Conservation (phyloP, 2,113 vertebrate genomes). For the Diphyllodes magnificus region DNA sequence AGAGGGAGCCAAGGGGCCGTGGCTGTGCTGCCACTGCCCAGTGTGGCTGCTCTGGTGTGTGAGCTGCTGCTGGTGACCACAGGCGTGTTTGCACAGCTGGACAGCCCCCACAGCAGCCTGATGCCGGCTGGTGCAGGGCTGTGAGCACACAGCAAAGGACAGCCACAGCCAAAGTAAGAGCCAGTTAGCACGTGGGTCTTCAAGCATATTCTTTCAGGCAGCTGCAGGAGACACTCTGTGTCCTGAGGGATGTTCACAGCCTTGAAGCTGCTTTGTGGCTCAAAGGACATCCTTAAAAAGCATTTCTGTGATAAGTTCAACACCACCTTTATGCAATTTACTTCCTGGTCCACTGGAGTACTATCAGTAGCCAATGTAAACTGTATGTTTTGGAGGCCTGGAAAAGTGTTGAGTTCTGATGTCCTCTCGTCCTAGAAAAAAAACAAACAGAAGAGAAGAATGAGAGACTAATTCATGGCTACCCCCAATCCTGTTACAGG, state of each 20-base stretch:
- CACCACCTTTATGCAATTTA: neutral
- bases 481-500: neutral
- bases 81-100: neutral
- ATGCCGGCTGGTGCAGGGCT: neutral
- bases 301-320: neutral
- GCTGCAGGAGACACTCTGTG: neutral
- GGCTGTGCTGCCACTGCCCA: neutral
- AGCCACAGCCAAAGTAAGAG: neutral
- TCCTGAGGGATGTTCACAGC: fast-evolving
- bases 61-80: neutral
- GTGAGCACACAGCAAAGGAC: neutral
- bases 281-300: neutral
- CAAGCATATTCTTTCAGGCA: neutral
- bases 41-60: neutral
- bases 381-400: neutral
- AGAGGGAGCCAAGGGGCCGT: fast-evolving
- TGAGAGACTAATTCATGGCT: neutral
- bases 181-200: neutral
- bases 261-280: neutral
- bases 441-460: neutral
- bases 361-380: neutral
- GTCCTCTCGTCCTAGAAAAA: neutral
- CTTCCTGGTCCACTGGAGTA: neutral
- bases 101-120: neutral
- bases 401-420: neutral